Evolutionary conservation across 2,797 vertebrate species (phyloP).

Genomic region (Crax fasciolata): DNA sequence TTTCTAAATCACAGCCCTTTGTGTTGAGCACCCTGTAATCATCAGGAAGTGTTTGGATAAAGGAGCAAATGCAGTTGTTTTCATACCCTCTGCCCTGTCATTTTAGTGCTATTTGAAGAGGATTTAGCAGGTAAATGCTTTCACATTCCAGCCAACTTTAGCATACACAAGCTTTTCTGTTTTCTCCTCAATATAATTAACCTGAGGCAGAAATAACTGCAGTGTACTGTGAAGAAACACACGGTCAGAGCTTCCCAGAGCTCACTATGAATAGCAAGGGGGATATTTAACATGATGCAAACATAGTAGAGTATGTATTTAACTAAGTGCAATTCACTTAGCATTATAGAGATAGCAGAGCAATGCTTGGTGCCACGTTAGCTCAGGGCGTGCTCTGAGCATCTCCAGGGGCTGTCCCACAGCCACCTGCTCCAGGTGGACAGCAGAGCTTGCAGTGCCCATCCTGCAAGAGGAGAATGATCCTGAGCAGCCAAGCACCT

Average conservation of each 20-base stretch:
- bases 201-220: neutral
- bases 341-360: neutral
- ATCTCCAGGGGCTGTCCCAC: neutral
- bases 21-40: constrained; percentile 66
- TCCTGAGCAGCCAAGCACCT: neutral
- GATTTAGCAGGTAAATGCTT: constrained; percentile 67
- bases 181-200: neutral
- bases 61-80: constrained; percentile 61
- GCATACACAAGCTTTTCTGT: neutral
- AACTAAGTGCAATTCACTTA: neutral
- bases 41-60: constrained; percentile 58
- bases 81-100: constrained; percentile 67
- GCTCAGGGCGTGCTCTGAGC: neutral
- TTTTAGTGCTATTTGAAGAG: constrained; percentile 76
- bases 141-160: neutral
- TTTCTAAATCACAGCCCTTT: constrained; percentile 66
- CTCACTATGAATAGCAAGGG: neutral
- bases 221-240: neutral
- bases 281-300: neutral
- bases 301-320: neutral
- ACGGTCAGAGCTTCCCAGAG: neutral
- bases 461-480: neutral
- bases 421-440: neutral
- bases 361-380: neutral
- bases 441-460: neutral